These are phyloP conservation scores for Thunnus albacares DNA, from an alignment of 2,797 vertebrate species.

Conservation along the genomic window DNA sequence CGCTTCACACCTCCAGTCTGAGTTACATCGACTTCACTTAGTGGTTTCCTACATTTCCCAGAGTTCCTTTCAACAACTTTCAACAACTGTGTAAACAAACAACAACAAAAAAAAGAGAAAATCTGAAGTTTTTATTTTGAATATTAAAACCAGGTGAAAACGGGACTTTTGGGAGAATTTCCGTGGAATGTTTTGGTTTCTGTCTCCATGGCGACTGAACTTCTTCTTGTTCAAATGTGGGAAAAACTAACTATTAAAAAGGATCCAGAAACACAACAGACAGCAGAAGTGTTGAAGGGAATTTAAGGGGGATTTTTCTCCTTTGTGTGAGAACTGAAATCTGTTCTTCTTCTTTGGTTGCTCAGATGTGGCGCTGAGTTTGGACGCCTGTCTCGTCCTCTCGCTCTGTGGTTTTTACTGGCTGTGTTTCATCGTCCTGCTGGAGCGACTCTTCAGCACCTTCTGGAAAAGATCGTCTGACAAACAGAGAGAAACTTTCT, in stretches of 20 bases:
- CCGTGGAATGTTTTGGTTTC: too few relatives aligned
- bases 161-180: too few relatives aligned
- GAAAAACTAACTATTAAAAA: too few relatives aligned
- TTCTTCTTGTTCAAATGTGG: too few relatives aligned
- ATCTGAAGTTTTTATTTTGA: not conserved
- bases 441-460: slow-evolving; percentile 82
- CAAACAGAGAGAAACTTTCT: not conserved
- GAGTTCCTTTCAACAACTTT: slow-evolving; percentile 9
- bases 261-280: not conserved
- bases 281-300: not conserved
- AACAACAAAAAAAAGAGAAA: not conserved
- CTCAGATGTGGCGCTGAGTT: not conserved
- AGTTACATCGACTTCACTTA: too few relatives aligned
- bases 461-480: slow-evolving; percentile 84
- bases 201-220: too few relatives aligned
- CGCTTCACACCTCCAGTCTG: not conserved
- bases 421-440: slow-evolving; percentile 72
- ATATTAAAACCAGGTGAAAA: not conserved
- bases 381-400: not conserved
- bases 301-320: slow-evolving; percentile 33
- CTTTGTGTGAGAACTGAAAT: slow-evolving; percentile 28
- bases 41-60: slow-evolving; percentile 38
- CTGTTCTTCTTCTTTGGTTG: slow-evolving; percentile 18
- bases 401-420: slow-evolving; percentile 60
- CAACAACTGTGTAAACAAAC: not conserved